phyloP scores from a whole-genome alignment of 2,113 vertebrate genomes.

The Monopterus albus region DNA sequence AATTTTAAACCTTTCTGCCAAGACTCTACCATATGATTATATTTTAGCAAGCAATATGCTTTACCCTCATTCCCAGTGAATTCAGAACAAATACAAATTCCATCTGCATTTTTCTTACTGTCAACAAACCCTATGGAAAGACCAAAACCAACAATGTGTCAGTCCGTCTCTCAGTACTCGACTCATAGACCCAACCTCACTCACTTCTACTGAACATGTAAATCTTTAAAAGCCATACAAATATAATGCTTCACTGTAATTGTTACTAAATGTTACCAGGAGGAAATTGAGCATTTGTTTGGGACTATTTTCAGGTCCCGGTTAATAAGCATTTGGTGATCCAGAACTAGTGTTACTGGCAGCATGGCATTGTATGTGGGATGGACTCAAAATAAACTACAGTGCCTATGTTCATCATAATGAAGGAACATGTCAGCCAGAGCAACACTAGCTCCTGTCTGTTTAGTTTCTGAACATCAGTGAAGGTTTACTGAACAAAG shows the following conservation, averaged over 20 bases:
- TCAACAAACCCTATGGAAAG: neutral
- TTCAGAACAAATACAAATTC: neutral
- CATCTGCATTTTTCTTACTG: neutral
- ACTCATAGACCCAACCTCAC: neutral
- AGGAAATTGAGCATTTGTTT: too few species aligned
- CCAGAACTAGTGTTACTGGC: too few species aligned
- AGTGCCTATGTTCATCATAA: too few species aligned
- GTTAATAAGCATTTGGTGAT: too few species aligned
- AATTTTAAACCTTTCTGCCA: neutral
- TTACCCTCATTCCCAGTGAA: neutral
- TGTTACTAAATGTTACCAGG: too few species aligned
- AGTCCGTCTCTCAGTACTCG: neutral
- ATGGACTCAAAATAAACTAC: too few species aligned
- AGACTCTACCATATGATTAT: neutral
- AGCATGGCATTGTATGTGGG: too few species aligned
- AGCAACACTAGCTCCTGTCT: too few species aligned
- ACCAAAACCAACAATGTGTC: neutral
- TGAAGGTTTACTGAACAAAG: neutral
- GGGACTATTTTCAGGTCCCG: too few species aligned
- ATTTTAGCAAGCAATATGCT: neutral
- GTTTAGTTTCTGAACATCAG: too few species aligned
- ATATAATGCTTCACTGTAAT: too few species aligned
- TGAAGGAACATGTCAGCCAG: too few species aligned
- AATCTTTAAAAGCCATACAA: neutral
- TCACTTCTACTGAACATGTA: neutral